Conservation (phyloP, 2,888 invertebrate genomes). For the Caprella mutica region DNA sequence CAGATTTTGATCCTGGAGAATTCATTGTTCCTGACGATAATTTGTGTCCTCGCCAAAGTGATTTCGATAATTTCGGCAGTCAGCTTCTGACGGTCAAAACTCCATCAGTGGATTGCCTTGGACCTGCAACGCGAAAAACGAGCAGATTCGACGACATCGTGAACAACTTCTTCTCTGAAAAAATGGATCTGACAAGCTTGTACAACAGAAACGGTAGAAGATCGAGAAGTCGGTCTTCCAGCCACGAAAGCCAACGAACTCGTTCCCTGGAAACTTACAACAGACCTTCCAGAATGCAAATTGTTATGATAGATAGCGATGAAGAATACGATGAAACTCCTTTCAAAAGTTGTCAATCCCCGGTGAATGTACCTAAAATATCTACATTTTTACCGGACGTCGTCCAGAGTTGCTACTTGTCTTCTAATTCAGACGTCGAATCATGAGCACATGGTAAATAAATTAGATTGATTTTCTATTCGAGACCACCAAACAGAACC, state of each 20-base stretch:
- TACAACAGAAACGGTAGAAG: not conserved
- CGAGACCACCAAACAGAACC: too few relatives aligned
- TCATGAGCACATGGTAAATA: too few relatives aligned
- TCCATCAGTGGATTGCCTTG: not conserved
- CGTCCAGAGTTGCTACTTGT: slow-evolving; percentile 7
- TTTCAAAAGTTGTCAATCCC: too few relatives aligned
- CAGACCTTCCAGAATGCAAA: too few relatives aligned
- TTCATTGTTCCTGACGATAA: slow-evolving; percentile 7
- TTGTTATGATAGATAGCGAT: too few relatives aligned
- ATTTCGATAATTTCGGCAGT: not conserved
- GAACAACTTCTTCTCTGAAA: not conserved
- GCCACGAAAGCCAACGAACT: not conserved
- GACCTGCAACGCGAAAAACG: not conserved
- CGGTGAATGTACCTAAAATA: too few relatives aligned
- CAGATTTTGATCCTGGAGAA: slow-evolving; percentile 10
- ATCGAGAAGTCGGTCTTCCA: not conserved
- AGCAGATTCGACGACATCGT: not conserved
- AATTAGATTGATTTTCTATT: too few relatives aligned
- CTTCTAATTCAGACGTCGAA: not conserved
- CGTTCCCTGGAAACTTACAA: not conserved
- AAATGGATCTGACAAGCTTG: not conserved
- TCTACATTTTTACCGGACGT: slow-evolving; percentile 6
- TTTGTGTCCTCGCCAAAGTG: not conserved
- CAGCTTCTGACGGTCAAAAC: not conserved
- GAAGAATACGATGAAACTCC: too few relatives aligned